Conservation (phyloP, 2,113 vertebrate species). For the Aegotheles bennettii region DNA sequence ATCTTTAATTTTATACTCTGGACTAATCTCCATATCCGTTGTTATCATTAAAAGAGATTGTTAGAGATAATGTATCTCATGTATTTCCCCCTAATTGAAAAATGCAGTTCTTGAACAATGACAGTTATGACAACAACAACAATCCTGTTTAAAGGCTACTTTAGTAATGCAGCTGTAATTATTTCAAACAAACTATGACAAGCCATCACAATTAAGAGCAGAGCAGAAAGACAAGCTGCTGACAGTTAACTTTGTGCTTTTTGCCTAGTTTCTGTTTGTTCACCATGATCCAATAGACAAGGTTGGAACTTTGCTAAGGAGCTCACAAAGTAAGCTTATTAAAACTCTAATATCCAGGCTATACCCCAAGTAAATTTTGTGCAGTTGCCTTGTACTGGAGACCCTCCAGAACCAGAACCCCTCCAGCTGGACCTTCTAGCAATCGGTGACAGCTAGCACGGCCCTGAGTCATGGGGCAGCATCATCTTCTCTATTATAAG, state of each 20-base stretch:
- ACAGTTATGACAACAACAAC: conserved; percentile 42
- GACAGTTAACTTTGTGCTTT: not conserved
- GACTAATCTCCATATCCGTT: conserved; percentile 70
- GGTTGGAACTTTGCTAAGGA: not conserved
- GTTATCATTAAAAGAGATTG: conserved; percentile 68
- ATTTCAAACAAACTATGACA: not conserved
- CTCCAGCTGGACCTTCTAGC: conserved; percentile 8
- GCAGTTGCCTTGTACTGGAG: not conserved
- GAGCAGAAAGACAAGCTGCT: not conserved
- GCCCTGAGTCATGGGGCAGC: not conserved
- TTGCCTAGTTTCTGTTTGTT: not conserved
- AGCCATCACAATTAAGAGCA: not conserved
- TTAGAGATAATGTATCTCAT: conserved; percentile 65
- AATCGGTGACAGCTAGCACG: not conserved
- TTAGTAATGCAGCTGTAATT: conserved; percentile 13
- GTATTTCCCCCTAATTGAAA: conserved; percentile 66
- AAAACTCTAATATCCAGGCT: not conserved
- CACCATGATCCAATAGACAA: not conserved
- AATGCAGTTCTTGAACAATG: conserved; percentile 62
- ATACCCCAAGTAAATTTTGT: not conserved
- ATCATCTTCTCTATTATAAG: not conserved
- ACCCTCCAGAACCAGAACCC: not conserved
- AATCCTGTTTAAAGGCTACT: conserved; percentile 34
- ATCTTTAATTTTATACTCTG: conserved; percentile 70
- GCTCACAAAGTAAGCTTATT: not conserved